These are phyloP conservation scores for Cremastinae sp. DNA, from an alignment of 2,888 invertebrate species.

Conservation along the genomic window DNA sequence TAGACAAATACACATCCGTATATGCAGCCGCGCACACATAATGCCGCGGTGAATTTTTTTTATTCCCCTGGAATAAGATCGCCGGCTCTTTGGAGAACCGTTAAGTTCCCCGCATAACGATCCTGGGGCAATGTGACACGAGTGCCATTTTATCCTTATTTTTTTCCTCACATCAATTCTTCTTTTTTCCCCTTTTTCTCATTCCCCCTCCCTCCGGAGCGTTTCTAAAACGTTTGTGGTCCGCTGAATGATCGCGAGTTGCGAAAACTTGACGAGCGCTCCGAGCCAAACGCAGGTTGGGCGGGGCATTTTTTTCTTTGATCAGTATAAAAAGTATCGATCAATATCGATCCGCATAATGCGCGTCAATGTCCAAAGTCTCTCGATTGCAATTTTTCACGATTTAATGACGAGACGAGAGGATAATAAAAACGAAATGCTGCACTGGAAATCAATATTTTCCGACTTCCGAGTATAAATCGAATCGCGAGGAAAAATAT, in stretches of 20 bases:
- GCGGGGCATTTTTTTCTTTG: slow-evolving; percentile 51
- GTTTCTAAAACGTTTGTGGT: slow-evolving; percentile 31
- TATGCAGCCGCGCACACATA: slow-evolving; percentile 9
- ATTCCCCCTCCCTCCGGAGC: slow-evolving; percentile 23
- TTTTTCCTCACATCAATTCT: slow-evolving; percentile 28
- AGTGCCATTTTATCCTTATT: slow-evolving; percentile 46
- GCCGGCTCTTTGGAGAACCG: slow-evolving; percentile 51
- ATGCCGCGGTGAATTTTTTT: slow-evolving; percentile 34
- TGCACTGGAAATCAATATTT: slow-evolving; percentile 13
- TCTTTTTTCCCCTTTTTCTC: slow-evolving; percentile 6
- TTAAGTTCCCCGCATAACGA: slow-evolving; percentile 51
- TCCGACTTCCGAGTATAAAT: slow-evolving; percentile 6
- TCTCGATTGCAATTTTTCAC: slow-evolving; percentile 36
- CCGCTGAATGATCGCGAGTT: slow-evolving; percentile 42
- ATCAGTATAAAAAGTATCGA: slow-evolving; percentile 35
- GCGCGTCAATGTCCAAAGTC: slow-evolving; percentile 12
- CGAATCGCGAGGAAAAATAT: slow-evolving; percentile 18
- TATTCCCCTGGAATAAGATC: slow-evolving; percentile 41
- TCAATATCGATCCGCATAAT: neutral
- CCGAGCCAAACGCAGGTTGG: slow-evolving; percentile 42
- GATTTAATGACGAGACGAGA: slow-evolving; percentile 49
- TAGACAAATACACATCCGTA: slow-evolving; percentile 21
- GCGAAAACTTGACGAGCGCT: slow-evolving; percentile 50
- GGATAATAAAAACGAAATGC: slow-evolving; percentile 11
- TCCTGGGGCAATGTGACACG: slow-evolving; percentile 58